Conservation (phyloP, 2,113 vertebrate genomes). For the Eretmochelys imbricata region DNA sequence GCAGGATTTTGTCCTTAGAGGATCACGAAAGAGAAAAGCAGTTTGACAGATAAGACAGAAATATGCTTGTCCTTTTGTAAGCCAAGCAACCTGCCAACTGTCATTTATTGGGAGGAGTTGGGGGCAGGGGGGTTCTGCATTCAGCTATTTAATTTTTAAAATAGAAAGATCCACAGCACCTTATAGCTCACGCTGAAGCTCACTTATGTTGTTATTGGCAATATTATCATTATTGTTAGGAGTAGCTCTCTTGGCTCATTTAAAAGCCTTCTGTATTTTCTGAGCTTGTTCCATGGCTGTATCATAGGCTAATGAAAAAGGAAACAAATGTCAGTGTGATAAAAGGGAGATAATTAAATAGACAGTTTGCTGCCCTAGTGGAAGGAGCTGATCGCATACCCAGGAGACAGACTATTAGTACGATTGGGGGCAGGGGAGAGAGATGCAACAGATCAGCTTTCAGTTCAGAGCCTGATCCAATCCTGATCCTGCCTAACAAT, state of each 20-base stretch:
- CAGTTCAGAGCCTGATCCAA: too few relatives aligned
- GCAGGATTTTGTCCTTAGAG: background rate
- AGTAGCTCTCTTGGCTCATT: slow-evolving; percentile 2
- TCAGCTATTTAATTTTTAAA: background rate
- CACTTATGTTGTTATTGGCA: slow-evolving; percentile 45
- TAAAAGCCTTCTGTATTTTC: slow-evolving; percentile 7
- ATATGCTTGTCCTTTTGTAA: slow-evolving; percentile 32
- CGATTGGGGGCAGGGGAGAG: too few relatives aligned
- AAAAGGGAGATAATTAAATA: background rate
- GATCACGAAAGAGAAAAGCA: background rate
- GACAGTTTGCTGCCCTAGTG: background rate
- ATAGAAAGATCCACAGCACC: slow-evolving; percentile 12
- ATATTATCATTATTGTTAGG: slow-evolving; percentile 33
- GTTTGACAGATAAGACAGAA: slow-evolving; percentile 18
- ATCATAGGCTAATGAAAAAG: background rate
- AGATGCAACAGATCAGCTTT: too few relatives aligned
- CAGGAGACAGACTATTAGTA: too few relatives aligned
- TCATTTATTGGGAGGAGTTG: slow-evolving; percentile 6
- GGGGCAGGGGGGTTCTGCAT: slow-evolving; percentile 29
- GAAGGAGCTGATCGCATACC: too few relatives aligned
- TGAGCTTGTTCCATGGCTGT: background rate
- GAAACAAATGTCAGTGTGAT: slow-evolving; percentile 12
- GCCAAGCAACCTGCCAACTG: slow-evolving; percentile 1
- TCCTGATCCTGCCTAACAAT: too few relatives aligned
- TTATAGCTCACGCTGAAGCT: slow-evolving; percentile 20